phyloP scores from a whole-genome alignment of 2,888 invertebrate species.

The Allacma fusca region DNA sequence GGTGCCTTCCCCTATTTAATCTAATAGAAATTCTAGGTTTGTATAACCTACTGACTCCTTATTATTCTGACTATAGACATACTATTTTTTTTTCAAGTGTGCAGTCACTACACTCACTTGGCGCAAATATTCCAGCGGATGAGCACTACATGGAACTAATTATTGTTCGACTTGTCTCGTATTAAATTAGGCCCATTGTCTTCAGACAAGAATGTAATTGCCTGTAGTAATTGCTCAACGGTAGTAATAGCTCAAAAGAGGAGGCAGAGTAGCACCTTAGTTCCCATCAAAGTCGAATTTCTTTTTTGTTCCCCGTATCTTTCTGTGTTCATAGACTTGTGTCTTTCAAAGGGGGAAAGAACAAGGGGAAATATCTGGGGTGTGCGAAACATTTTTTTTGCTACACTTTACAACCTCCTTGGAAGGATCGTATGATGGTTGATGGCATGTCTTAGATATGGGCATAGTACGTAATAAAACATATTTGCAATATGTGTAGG shows the following conservation, averaged over 20 bases:
- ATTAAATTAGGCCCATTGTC: conserved; percentile 9
- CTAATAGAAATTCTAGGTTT: too few species aligned
- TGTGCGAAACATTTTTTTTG: too few species aligned
- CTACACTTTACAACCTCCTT: too few species aligned
- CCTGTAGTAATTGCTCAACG: conserved; percentile 2
- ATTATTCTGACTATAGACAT: too few species aligned
- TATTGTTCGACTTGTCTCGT: neutral
- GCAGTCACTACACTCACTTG: neutral
- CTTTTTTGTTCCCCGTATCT: neutral
- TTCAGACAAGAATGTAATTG: neutral
- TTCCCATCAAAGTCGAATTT: neutral
- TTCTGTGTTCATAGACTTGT: neutral
- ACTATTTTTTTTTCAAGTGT: neutral
- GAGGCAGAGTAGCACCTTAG: neutral
- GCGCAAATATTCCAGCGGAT: neutral
- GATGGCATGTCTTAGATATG: too few species aligned
- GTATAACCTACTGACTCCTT: too few species aligned
- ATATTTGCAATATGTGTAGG: too few species aligned
- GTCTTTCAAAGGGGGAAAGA: too few species aligned
- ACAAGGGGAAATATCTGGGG: too few species aligned
- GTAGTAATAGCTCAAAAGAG: neutral
- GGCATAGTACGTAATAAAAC: too few species aligned
- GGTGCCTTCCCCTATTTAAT: neutral
- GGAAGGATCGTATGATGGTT: too few species aligned
- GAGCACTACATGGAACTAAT: conserved; percentile 3